Conservation (phyloP, 2,888 invertebrate genomes). For the Polietes domitor region DNA sequence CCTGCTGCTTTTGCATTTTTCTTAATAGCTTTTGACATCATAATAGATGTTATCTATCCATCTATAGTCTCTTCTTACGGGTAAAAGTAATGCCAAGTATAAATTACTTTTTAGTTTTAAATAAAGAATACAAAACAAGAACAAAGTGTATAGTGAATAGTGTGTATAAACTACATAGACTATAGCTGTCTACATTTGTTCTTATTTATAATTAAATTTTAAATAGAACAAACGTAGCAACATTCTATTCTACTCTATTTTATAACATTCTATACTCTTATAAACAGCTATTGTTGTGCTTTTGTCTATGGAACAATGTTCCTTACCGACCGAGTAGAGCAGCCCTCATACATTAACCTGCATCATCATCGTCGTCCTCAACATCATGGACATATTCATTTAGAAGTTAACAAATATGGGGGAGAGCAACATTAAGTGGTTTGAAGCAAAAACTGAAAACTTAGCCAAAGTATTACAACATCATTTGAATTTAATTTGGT, state of each 20-base stretch:
- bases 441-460: no score
- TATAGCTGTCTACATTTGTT: neutral
- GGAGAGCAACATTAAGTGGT: no score
- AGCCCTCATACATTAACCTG: no score
- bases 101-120: conserved; percentile 12
- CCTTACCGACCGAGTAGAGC: neutral
- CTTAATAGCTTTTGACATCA: neutral
- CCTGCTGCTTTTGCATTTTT: neutral
- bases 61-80: no score
- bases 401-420: no score
- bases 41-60: neutral
- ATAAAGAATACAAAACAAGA: neutral
- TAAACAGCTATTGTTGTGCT: neutral
- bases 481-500: no score
- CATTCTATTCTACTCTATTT: neutral
- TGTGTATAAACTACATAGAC: no score
- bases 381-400: no score
- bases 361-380: no score
- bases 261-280: no score
- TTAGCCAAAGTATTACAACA: no score
- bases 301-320: neutral
- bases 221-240: conserved; percentile 1
- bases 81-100: conserved; percentile 9
- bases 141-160: neutral
- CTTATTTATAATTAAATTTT: neutral